Percentiles rank a stretch among this genome's conserved stretches.
Evolutionary conservation across 1,140 invertebrate genomes (phyloP).

Genomic region (Steinernema khuongi): DNA sequence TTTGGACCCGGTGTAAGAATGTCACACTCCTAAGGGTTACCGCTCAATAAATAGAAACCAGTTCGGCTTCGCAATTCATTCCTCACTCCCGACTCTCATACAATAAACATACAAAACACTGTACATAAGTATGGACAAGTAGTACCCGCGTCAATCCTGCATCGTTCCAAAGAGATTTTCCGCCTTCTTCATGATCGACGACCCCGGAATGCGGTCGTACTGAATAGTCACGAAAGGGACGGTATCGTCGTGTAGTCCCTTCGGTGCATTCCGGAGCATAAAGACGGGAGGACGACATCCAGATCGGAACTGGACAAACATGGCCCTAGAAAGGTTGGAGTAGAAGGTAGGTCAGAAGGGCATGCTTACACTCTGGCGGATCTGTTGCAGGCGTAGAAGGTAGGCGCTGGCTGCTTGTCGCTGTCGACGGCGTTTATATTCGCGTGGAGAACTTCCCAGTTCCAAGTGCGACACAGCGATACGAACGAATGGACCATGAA

Average conservation of each 20-base stretch:
- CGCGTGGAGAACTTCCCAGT: conserved; percentile 44
- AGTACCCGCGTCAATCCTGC: not conserved
- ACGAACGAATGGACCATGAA: conserved; percentile 29
- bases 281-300: conserved; percentile 26
- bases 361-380: conserved; percentile 35
- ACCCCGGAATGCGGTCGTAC: conserved; percentile 34
- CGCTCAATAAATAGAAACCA: not conserved
- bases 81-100: not conserved
- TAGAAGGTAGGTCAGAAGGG: not conserved
- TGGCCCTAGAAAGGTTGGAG: conserved; percentile 33
- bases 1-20: not conserved
- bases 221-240: conserved; percentile 35
- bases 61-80: not conserved
- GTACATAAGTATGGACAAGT: not conserved
- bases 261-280: conserved; percentile 20
- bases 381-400: conserved; percentile 45
- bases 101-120: not conserved
- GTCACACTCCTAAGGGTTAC: not conserved
- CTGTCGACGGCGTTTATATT: conserved; percentile 45
- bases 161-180: conserved; percentile 33
- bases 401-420: conserved; percentile 39
- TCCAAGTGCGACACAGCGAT: conserved; percentile 22
- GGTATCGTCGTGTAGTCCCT: conserved; percentile 10
- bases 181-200: conserved; percentile 40
- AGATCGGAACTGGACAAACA: conserved; percentile 46